Evolutionary conservation across 1,140 invertebrate genomes (phyloP).

Genomic region (Odontomachus brunneus): DNA sequence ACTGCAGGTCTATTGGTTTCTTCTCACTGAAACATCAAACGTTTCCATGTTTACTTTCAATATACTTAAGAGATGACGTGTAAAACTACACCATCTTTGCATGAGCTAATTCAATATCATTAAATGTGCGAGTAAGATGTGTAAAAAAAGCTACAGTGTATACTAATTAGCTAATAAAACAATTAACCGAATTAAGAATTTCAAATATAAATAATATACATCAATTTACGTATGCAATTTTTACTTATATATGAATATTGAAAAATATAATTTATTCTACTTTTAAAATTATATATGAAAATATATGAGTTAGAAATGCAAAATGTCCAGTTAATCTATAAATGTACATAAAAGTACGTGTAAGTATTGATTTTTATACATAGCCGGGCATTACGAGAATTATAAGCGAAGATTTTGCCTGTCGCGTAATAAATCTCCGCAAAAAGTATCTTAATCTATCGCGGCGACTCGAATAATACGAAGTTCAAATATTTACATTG

Average conservation of each 20-base stretch:
- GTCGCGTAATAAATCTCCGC: constrained; percentile 6
- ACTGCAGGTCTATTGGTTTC: constrained; percentile 86
- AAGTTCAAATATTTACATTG: constrained; percentile 82
- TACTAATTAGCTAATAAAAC: not conserved
- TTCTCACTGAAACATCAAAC: constrained; percentile 79
- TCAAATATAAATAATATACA: too few species aligned
- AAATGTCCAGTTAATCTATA: not conserved
- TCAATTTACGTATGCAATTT: not conserved
- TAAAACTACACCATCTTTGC: not conserved
- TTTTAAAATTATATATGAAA: constrained; percentile 11
- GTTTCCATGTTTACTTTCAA: not conserved
- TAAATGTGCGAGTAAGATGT: not conserved
- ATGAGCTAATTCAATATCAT: not conserved
- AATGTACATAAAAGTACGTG: not conserved
- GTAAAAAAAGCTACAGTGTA: not conserved
- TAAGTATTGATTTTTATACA: not conserved
- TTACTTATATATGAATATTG: not conserved
- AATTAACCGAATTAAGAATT: not conserved
- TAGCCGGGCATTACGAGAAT: not conserved
- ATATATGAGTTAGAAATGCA: not conserved
- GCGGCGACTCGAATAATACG: constrained; percentile 10
- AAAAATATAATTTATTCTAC: not conserved
- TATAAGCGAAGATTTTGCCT: not conserved
- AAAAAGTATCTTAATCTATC: constrained; percentile 26
- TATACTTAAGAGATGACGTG: not conserved